Percentiles rank a stretch among this genome's conserved stretches.
Evolutionary conservation across 2,113 vertebrate species (phyloP).

Genomic region (Galbula dea): DNA sequence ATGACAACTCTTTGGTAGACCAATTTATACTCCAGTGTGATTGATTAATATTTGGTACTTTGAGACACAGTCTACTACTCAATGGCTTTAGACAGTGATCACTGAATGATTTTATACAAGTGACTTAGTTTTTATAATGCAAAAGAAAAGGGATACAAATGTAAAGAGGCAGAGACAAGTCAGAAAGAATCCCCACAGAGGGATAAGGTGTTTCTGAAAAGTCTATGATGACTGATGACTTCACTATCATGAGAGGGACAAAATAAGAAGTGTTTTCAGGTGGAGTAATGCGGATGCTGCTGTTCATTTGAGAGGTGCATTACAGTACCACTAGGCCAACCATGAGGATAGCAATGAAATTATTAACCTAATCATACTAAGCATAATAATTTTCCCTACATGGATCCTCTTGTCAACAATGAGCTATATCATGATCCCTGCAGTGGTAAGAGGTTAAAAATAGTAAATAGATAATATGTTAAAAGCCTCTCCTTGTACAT

Average conservation of each 20-base stretch:
- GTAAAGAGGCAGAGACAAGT: neutral
- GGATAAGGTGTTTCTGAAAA: neutral
- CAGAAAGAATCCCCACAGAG: neutral
- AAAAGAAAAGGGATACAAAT: neutral
- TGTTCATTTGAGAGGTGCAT: neutral
- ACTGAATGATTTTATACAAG: neutral
- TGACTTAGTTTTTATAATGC: neutral
- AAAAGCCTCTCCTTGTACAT: neutral
- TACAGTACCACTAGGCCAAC: neutral
- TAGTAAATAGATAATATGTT: slow-evolving; percentile 31
- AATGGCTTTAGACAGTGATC: neutral
- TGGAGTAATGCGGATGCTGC: neutral
- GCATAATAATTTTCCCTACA: slow-evolving; percentile 38
- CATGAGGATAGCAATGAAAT: neutral
- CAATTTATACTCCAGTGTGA: neutral
- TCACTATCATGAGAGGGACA: neutral
- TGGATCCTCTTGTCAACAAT: neutral
- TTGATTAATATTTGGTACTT: slow-evolving; percentile 25
- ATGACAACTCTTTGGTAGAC: neutral
- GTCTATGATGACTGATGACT: neutral
- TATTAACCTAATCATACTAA: slow-evolving; percentile 15
- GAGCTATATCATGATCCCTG: neutral
- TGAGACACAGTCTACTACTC: neutral
- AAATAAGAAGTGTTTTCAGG: neutral
- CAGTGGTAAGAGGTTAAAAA: slow-evolving; percentile 30